Percentiles rank a stretch among this genome's conserved stretches.
These are phyloP conservation scores for Indri indri DNA, from an alignment of 2,113 vertebrate genomes.

Conservation along the genomic window DNA sequence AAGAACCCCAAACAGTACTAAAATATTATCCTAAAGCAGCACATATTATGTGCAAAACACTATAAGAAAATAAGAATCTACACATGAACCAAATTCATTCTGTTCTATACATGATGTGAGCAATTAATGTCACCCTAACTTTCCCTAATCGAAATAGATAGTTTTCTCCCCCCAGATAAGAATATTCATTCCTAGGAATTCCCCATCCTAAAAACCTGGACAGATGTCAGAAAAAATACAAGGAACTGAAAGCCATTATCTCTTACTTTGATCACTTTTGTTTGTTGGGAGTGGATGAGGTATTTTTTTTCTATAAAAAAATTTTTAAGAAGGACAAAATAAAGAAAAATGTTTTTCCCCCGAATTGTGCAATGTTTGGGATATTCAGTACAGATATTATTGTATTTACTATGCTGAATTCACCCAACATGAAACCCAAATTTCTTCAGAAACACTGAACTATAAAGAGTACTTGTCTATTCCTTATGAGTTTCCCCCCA, in stretches of 20 bases:
- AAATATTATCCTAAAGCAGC: slow-evolving; percentile 7
- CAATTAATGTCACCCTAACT: slow-evolving; percentile 39
- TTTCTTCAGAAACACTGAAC: slow-evolving; percentile 13
- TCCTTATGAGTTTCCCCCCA: background rate
- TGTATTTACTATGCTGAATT: slow-evolving; percentile 23
- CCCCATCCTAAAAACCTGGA: background rate
- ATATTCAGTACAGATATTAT: slow-evolving; percentile 49
- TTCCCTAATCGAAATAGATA: slow-evolving; percentile 3
- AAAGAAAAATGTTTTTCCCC: slow-evolving; percentile 7
- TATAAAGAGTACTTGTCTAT: background rate
- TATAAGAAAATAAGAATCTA: background rate
- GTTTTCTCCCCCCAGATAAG: background rate
- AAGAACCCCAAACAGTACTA: background rate
- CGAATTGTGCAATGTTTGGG: background rate
- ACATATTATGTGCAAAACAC: background rate
- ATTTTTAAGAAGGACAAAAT: slow-evolving; percentile 1
- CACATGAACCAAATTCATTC: slow-evolving; percentile 36
- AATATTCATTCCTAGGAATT: background rate
- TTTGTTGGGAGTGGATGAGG: background rate
- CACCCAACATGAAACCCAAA: slow-evolving; percentile 27
- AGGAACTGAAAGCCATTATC: slow-evolving; percentile 15
- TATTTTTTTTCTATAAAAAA: background rate
- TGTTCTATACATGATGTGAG: background rate
- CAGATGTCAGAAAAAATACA: slow-evolving; percentile 45
- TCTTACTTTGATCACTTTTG: slow-evolving; percentile 40